Conservation (phyloP, 1,140 invertebrate species). For the Brachionus manjavacas region DNA sequence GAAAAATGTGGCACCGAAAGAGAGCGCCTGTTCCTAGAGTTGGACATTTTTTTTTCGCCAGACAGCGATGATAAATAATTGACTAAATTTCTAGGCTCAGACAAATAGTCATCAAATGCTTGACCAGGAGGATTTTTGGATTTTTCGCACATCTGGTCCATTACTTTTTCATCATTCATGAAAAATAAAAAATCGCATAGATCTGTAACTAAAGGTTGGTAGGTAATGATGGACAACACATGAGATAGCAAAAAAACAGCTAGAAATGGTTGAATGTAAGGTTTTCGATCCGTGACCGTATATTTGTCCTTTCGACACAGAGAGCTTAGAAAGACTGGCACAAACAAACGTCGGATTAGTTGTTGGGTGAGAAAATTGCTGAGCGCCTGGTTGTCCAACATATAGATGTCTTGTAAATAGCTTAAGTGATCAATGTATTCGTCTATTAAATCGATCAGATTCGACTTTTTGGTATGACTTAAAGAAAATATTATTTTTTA, state of each 20-base stretch:
- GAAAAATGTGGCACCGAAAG: conserved; percentile 12
- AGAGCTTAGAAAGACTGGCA: conserved; percentile 90
- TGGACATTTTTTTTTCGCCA: not conserved
- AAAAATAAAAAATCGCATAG: conserved; percentile 13
- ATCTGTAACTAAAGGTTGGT: not conserved
- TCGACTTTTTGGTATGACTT: conserved; percentile 15
- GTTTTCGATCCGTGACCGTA: conserved; percentile 57
- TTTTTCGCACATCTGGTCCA: conserved; percentile 17
- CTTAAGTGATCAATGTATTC: conserved; percentile 96
- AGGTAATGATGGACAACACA: conserved; percentile 55
- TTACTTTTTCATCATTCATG: not conserved
- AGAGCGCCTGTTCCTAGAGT: not conserved
- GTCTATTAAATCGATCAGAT: conserved; percentile 86
- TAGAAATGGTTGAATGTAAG: conserved; percentile 77
- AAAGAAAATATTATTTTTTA: not conserved
- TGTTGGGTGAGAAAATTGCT: conserved; percentile 94
- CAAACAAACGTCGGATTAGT: conserved; percentile 81
- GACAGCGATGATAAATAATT: not conserved
- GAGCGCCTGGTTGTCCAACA: conserved; percentile 80
- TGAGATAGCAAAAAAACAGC: conserved; percentile 85
- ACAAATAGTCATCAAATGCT: not conserved
- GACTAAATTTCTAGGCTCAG: conserved; percentile 6
- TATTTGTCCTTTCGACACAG: conserved; percentile 55
- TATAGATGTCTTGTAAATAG: conserved; percentile 93
- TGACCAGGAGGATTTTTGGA: not conserved